Evolutionary conservation across 1,140 invertebrate species (phyloP), one percentile per base, ranked within the genome.

Genomic region (Trachymyrmex septentrionalis): DNA sequence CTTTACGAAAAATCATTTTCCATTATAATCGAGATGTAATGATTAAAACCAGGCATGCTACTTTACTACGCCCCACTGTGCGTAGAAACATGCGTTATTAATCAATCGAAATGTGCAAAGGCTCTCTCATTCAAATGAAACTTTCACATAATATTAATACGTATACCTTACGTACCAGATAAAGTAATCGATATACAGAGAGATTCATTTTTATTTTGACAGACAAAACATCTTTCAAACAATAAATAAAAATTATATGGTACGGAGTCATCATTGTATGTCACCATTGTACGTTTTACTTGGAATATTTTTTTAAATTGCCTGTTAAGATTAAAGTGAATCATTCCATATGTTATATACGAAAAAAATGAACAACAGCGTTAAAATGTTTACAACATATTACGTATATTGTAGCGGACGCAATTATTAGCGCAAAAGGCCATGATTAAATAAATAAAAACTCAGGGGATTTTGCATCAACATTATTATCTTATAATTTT

Each of bases 101-200:
- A 80, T 80, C 63, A 55, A 55, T 67, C 27, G 63, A 80, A 67
- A 50, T 50, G 59, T 21, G 73, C 34, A 48, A 66, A 50, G 64
- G 30, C 44, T 66, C 77, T 55, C 48, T 53, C 27, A 27, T 21
- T 66, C 44, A 67, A 67, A 24, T 38, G n/a, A 24, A 67, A 80
- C 77, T 80, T 80, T 80, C 77, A 67, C 48, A 38, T 55, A 19
- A 69, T 30, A n/a, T 44, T 6, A 21, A 19, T 53, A 44, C 24
- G 21, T 24, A 48, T 24, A 69, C 48, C 1, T 9, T 44, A 27
- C 10, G 7, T n/a, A n/a, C 44, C 1, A 48, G 10, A 64, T 21
- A 44, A 63, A 53, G 24, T 64, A 64, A 80, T 50, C 44, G 24
- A 34, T 64, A 30, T 57, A 12, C 9, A 44, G 38, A 44, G 9